Percentiles rank a stretch among this genome's conserved stretches.
phyloP scores from a whole-genome alignment of 1,140 invertebrate species.

The Babylonia areolata region DNA sequence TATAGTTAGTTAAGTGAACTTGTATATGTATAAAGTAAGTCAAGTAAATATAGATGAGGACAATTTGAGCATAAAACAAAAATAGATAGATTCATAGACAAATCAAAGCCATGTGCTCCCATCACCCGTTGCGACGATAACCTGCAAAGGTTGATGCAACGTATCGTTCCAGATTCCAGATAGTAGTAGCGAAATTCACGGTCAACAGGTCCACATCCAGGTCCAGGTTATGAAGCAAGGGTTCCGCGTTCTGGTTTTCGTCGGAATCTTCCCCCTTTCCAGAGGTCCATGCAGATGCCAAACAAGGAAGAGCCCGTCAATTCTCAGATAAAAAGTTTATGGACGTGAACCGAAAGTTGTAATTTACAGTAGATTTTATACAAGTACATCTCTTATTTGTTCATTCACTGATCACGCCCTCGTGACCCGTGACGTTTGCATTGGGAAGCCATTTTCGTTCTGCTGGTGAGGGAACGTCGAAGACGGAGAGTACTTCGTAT shows the following conservation, averaged over 20 bases:
- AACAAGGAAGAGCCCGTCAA: neutral
- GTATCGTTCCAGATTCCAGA: too few species aligned
- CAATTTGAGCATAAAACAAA: too few species aligned
- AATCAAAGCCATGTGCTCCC: too few species aligned
- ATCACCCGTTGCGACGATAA: too few species aligned
- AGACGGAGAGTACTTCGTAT: neutral
- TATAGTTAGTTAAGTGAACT: too few species aligned
- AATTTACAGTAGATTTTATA: neutral
- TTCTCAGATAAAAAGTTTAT: neutral
- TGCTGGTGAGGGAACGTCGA: neutral
- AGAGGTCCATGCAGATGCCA: neutral
- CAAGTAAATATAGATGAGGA: too few species aligned
- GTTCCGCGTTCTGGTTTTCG: neutral
- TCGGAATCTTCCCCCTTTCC: neutral
- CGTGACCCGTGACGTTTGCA: constrained; percentile 46
- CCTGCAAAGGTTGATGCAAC: too few species aligned
- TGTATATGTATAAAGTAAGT: too few species aligned
- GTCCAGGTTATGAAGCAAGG: neutral
- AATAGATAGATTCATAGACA: too few species aligned
- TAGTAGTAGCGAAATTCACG: too few species aligned
- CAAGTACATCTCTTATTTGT: neutral
- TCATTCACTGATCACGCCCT: constrained; percentile 29
- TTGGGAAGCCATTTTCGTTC: constrained; percentile 37
- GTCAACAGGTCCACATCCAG: neutral
- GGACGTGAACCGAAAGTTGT: neutral